Conservation (phyloP, 2,113 vertebrate genomes). For the Myiagra hebetior region DNA sequence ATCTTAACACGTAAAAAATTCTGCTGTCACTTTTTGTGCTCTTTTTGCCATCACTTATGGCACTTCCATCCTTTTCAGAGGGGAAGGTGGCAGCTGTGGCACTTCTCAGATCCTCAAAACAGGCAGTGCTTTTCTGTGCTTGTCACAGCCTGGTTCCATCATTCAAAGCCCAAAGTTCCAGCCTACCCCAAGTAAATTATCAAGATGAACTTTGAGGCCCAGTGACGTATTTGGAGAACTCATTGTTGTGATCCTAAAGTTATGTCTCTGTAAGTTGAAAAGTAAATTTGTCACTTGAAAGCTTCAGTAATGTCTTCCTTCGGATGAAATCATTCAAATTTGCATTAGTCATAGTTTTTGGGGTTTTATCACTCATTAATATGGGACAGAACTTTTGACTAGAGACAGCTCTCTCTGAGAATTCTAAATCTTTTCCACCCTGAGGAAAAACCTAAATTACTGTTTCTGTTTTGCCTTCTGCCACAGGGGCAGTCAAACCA, state of each 20-base stretch:
- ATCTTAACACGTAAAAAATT: not conserved
- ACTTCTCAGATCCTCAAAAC: not conserved
- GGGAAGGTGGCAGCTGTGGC: not conserved
- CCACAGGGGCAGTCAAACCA: not conserved
- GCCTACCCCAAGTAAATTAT: not conserved
- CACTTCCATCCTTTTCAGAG: not conserved
- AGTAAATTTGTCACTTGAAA: not conserved
- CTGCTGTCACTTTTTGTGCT: not conserved
- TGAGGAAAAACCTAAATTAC: not conserved
- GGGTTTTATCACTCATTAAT: not conserved
- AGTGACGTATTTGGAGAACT: not conserved
- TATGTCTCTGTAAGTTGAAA: not conserved
- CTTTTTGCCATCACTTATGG: not conserved
- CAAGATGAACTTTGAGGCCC: constrained; percentile 9
- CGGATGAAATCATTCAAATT: not conserved
- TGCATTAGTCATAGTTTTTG: not conserved
- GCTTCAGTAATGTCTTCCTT: not conserved
- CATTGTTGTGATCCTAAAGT: not conserved
- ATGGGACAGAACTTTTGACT: not conserved
- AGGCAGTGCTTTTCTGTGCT: not conserved
- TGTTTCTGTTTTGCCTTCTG: not conserved
- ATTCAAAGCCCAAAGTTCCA: not conserved
- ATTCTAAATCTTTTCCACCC: not conserved
- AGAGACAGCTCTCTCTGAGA: not conserved
- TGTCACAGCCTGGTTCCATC: not conserved